Percentiles rank a stretch among this genome's conserved stretches.
These are phyloP conservation scores for Copidosoma floridanum DNA, from an alignment of 1,140 invertebrate genomes.

Conservation along the genomic window DNA sequence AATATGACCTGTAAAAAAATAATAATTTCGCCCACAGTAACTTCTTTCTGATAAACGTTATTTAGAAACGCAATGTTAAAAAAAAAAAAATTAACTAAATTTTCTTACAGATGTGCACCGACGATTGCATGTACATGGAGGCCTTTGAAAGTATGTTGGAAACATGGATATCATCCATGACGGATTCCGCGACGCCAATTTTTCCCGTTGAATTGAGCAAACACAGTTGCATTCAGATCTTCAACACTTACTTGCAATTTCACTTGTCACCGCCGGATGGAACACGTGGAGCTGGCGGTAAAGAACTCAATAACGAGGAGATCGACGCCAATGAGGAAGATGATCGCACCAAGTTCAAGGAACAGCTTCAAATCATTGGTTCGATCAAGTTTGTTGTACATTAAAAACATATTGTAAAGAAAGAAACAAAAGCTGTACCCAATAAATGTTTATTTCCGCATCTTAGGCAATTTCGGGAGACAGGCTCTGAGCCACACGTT, in stretches of 20 bases:
- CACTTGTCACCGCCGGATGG: conserved; percentile 82
- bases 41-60: too few relatives aligned
- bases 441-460: too few relatives aligned
- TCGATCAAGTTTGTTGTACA: conserved; percentile 43
- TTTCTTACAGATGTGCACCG: conserved; percentile 53
- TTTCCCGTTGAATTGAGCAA: conserved; percentile 60
- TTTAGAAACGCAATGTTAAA: too few relatives aligned
- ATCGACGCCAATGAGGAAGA: conserved; percentile 70
- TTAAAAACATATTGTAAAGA: conserved; percentile 4
- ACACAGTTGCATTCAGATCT: conserved; percentile 62
- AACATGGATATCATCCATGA: conserved; percentile 71
- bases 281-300: conserved; percentile 54
- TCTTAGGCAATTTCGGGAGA: conserved; percentile 52
- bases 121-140: conserved; percentile 73
- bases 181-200: conserved; percentile 54
- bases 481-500: conserved; percentile 59
- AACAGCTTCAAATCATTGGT: conserved; percentile 70
- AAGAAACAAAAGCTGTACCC: conserved; percentile 1
- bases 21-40: too few relatives aligned
- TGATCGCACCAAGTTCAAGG: conserved; percentile 68
- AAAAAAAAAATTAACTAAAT: too few relatives aligned
- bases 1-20: too few relatives aligned
- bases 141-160: conserved; percentile 80
- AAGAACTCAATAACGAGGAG: conserved; percentile 59
- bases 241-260: conserved; percentile 80